phyloP scores from a whole-genome alignment of 2,888 invertebrate species.

The Apamea sordens region DNA sequence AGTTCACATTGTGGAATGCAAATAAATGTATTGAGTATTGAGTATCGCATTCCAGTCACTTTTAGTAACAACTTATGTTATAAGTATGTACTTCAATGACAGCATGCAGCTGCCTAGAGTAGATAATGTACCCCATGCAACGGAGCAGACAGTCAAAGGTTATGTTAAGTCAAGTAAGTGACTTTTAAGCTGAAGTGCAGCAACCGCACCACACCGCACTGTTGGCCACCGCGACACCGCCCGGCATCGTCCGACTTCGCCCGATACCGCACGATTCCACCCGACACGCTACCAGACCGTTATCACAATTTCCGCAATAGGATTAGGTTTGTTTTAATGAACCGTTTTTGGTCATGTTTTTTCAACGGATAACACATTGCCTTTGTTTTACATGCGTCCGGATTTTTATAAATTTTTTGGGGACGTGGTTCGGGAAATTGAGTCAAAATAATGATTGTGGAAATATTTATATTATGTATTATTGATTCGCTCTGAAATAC shows the following conservation, averaged over 20 bases:
- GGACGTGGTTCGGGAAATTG: conserved; percentile 10
- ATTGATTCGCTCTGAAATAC: neutral
- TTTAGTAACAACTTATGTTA: no score
- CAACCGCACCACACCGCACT: conserved; percentile 23
- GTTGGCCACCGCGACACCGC: neutral
- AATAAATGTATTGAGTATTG: no score
- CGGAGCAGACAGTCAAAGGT: neutral
- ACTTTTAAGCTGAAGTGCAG: conserved; percentile 16
- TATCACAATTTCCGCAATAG: conserved; percentile 67
- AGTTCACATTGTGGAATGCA: no score
- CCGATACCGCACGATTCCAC: conserved; percentile 40
- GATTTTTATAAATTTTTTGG: conserved; percentile 25
- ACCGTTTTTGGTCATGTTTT: conserved; percentile 62
- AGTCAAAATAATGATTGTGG: neutral
- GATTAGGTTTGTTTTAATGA: conserved; percentile 70
- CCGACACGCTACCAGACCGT: conserved; percentile 57
- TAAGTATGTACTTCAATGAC: neutral
- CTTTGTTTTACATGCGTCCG: conserved; percentile 44
- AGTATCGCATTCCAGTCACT: neutral
- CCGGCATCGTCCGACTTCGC: conserved; percentile 21
- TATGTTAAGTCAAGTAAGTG: conserved; percentile 25
- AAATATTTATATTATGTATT: neutral
- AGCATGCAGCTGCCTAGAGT: neutral
- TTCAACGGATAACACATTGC: conserved; percentile 47
- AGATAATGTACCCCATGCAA: neutral